phyloP scores from a whole-genome alignment of 2,113 vertebrate species.

The Vanacampus margaritifer region DNA sequence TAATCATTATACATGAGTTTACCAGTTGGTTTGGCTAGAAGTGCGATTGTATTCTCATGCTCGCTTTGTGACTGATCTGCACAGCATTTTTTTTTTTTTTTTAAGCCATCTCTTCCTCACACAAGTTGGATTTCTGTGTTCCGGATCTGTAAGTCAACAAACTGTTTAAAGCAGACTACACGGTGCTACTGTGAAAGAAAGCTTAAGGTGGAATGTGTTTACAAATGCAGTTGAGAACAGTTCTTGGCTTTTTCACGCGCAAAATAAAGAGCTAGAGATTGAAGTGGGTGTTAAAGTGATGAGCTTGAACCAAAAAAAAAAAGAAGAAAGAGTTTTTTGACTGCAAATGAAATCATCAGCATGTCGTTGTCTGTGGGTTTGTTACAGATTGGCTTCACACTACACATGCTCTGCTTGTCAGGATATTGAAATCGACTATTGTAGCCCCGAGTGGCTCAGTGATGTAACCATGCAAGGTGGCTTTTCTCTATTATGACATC shows the following conservation, averaged over 20 bases:
- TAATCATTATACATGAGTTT: no score
- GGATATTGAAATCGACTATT: background rate
- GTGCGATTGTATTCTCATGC: no score
- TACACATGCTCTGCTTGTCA: background rate
- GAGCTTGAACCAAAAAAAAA: background rate
- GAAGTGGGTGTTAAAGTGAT: background rate
- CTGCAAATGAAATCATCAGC: background rate
- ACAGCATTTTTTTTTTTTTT: no score
- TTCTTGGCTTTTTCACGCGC: background rate
- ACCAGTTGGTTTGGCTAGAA: no score
- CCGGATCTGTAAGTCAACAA: no score
- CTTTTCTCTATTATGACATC: conserved; percentile 16
- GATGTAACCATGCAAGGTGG: conserved; percentile 10
- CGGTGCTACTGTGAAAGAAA: no score
- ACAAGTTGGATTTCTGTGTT: no score
- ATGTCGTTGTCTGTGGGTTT: background rate
- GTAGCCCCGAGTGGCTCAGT: background rate
- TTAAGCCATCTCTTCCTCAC: no score
- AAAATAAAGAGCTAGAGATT: background rate
- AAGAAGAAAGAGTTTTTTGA: background rate
- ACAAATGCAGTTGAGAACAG: background rate
- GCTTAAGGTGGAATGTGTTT: background rate
- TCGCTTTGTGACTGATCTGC: no score
- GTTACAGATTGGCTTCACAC: background rate
- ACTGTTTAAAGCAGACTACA: no score